Conservation (phyloP, 92 coral and sea anemone genomes). For the Umimayanthus chanpuru region DNA sequence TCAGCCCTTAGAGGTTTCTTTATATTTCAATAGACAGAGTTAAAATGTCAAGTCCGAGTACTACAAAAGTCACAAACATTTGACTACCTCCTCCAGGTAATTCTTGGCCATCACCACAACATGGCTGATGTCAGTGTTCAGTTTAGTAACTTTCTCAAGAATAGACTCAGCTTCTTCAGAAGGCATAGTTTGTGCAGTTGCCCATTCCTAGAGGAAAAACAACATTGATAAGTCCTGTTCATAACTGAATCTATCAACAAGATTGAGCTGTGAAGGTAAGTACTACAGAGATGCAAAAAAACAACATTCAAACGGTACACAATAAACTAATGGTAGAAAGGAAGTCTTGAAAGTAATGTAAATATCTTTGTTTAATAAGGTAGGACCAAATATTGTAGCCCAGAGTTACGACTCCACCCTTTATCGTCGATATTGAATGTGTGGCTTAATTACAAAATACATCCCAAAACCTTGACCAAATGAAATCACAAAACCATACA, state of each 20-base stretch:
- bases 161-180: conserved; percentile 48
- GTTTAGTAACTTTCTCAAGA: conserved; percentile 60
- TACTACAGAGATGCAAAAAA: not conserved
- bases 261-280: not conserved
- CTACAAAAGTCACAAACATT: not conserved
- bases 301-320: too few relatives aligned
- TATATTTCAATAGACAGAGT: too few relatives aligned
- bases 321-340: too few relatives aligned
- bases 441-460: too few relatives aligned
- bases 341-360: too few relatives aligned
- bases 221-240: not conserved
- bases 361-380: too few relatives aligned
- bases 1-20: too few relatives aligned
- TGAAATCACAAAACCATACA: too few relatives aligned
- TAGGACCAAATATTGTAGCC: too few relatives aligned
- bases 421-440: too few relatives aligned
- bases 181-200: conserved; percentile 62
- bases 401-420: too few relatives aligned
- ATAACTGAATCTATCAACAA: not conserved
- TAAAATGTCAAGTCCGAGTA: not conserved
- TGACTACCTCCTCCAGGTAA: conserved; percentile 70
- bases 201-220: conserved; percentile 59
- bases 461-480: too few relatives aligned
- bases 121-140: conserved; percentile 63
- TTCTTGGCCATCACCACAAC: conserved; percentile 65